These are phyloP conservation scores for Meleagris gallopavo DNA, from an alignment of 2,113 vertebrate genomes.

Conservation along the genomic window DNA sequence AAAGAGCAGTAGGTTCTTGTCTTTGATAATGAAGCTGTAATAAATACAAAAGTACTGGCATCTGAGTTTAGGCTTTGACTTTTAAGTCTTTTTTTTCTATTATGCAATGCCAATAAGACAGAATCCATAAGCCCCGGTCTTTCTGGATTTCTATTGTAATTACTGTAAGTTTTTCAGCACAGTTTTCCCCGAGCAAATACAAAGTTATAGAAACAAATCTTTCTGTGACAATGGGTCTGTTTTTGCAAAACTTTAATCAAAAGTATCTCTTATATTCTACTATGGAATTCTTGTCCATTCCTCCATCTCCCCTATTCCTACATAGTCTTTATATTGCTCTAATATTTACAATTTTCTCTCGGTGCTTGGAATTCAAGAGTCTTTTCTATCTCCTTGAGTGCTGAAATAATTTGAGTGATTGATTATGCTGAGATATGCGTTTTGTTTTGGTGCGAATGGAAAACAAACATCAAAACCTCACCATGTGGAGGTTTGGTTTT, in stretches of 20 bases:
- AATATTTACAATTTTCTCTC: background rate
- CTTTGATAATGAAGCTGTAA: background rate
- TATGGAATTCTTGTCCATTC: accelerated
- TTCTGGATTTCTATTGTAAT: background rate
- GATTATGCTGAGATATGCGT: background rate
- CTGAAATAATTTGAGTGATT: background rate
- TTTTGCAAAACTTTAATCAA: background rate
- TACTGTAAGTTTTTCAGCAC: background rate
- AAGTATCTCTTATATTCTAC: background rate
- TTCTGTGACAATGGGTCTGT: background rate
- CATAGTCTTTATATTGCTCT: background rate
- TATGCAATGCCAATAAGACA: background rate
- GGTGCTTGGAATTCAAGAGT: background rate
- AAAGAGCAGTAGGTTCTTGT: background rate
- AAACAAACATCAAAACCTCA: background rate
- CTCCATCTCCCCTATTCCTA: background rate
- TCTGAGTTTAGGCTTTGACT: background rate
- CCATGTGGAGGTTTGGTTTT: background rate
- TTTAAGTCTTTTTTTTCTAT: background rate
- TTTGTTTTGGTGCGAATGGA: background rate
- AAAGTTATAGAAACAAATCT: background rate
- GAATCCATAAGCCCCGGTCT: background rate
- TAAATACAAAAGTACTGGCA: background rate
- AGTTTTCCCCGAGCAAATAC: background rate
- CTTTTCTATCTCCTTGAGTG: background rate